A percentile compares a stretch with the other conserved stretches of the same genome.
Conservation (phyloP, 2,888 invertebrate genomes). For the Proisotoma minuta region DNA sequence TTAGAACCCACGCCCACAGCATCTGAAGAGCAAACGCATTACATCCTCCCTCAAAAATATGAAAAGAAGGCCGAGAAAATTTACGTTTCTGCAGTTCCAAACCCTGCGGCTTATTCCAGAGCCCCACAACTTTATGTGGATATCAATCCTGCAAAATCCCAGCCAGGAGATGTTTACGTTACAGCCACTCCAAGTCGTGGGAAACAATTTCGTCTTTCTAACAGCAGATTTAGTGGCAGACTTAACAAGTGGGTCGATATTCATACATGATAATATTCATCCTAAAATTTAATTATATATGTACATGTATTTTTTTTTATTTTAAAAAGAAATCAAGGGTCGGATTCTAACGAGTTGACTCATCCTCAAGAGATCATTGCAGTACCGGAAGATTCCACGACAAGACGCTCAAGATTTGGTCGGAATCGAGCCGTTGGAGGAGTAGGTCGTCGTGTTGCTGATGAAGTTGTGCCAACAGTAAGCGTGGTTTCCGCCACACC, state of each 20-base stretch:
- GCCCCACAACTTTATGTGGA: constrained; percentile 46
- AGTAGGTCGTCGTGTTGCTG: constrained; percentile 19
- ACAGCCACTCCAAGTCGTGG: constrained; percentile 43
- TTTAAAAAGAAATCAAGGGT: constrained; percentile 10
- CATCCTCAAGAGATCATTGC: constrained; percentile 17
- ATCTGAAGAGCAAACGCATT: constrained; percentile 46
- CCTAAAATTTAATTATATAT: neutral
- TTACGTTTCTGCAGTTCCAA: constrained; percentile 45
- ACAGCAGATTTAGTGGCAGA: neutral
- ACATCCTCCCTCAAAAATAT: constrained; percentile 43
- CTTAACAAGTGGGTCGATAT: neutral
- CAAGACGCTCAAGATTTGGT: constrained; percentile 11
- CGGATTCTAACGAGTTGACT: constrained; percentile 39
- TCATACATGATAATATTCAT: no score
- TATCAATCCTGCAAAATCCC: constrained; percentile 44
- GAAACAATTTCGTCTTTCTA: constrained; percentile 36
- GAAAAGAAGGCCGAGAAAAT: constrained; percentile 42
- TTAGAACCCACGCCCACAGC: constrained; percentile 36
- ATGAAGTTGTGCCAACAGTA: constrained; percentile 39
- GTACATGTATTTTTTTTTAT: neutral
- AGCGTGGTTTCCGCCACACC: constrained; percentile 44
- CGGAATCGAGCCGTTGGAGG: constrained; percentile 23
- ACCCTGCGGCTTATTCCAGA: constrained; percentile 44
- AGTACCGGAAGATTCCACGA: constrained; percentile 13
- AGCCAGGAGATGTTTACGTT: constrained; percentile 41